A percentile compares a stretch with the other conserved stretches of the same genome.
Conservation (phyloP, 2,888 invertebrate species). For the Emmelina monodactyla region DNA sequence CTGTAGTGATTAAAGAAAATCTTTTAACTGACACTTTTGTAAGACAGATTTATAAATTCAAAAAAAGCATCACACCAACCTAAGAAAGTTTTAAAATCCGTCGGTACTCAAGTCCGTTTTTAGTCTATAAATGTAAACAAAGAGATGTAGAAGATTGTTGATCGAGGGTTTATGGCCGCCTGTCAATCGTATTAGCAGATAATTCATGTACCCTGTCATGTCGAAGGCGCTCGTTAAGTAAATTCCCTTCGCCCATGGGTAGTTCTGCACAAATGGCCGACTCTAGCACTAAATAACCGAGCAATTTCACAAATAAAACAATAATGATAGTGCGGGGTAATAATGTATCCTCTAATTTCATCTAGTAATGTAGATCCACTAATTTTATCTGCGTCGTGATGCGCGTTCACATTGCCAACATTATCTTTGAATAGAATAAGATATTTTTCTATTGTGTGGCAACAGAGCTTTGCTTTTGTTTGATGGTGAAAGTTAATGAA, state of each 20-base stretch:
- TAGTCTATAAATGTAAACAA: too few relatives aligned
- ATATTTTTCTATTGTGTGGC: too few relatives aligned
- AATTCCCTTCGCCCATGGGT: conserved; percentile 26
- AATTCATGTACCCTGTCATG: background rate
- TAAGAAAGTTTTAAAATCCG: too few relatives aligned
- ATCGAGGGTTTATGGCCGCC: too few relatives aligned
- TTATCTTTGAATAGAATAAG: background rate
- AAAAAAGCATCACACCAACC: too few relatives aligned
- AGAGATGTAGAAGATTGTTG: too few relatives aligned
- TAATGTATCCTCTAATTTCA: conserved; percentile 40
- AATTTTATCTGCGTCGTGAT: background rate
- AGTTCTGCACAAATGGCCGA: conserved; percentile 36
- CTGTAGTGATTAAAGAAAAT: too few relatives aligned
- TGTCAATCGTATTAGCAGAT: conserved; percentile 22
- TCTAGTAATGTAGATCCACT: conserved; percentile 26
- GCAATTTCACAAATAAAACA: conserved; percentile 51
- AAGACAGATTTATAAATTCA: too few relatives aligned
- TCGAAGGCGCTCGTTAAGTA: conserved; percentile 18
- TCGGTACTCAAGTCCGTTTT: too few relatives aligned
- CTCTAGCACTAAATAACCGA: conserved; percentile 33
- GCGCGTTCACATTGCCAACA: background rate
- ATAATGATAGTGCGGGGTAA: conserved; percentile 41
- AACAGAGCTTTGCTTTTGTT: too few relatives aligned
- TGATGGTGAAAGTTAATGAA: too few relatives aligned
- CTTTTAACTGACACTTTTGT: too few relatives aligned